Base-by-base conservation (phyloP, 37 sponge, comb jelly and placozoan genomes). In the Axinella damicornis region DNA sequence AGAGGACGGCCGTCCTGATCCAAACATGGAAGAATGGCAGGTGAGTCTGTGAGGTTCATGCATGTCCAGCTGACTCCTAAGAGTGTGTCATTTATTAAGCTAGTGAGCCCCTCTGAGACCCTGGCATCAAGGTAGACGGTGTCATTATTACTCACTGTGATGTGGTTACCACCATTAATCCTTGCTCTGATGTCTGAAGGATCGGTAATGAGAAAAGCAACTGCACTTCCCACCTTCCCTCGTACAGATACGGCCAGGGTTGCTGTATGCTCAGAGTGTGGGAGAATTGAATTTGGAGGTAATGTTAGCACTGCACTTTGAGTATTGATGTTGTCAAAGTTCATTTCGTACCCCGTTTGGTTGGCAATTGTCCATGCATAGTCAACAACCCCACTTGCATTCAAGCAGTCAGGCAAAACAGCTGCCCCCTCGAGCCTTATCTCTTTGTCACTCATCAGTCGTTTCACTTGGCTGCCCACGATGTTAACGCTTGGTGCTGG, bases 241-340 rank as follows among this genome's bases (percentile, higher is more conserved):
- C 37, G 21, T 9, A 78, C 24, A 1, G 21, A 2, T 17, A 57
- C 89, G 22, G 56, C 32, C 62, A 89, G 79, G 24, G 56, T 78
- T n/a, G 56, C 66, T 5, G 65, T 72, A 55, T 80, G 72, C 13
- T 17, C 64, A 24, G 33, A 21, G 18, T 64, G 75, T 18, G 65
- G 70, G 4, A 37, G 54, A 19, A 90, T 67, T 9, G 77, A 65
- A 37, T 19, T 15, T 16, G 85, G 59, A 9, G 85, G 81, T 52
- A 90, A 64, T 33, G 68, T 36, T 5, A 90, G 73, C 34, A 69
- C 36, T 16, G 85, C 73, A 19, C 36, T 57, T 18, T 64, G 27
- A 20, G 69, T 37, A 30, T 37, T 76, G 39, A 53, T 58, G 0
- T n/a, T 46, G 2, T 68, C 78, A 22, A 87, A 46, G 0, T 55